Base-by-base conservation (phyloP, 1,140 invertebrate species). In the Drosophila sp. region DNA sequence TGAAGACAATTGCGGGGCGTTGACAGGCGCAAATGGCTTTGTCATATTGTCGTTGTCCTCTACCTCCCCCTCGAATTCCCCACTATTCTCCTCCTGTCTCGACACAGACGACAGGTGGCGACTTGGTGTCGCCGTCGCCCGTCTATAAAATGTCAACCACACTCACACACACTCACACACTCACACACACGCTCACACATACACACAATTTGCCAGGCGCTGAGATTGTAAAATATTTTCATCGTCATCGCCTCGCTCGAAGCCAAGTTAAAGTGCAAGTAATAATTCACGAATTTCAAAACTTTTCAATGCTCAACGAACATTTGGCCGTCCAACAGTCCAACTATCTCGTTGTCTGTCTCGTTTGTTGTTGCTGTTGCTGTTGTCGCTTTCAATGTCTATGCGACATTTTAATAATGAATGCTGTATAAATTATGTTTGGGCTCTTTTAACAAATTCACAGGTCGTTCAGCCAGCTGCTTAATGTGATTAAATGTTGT, bases 401-500 rank as follows among this genome's bases (percentile, higher is more conserved):
- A 64, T 46, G 71, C 78, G 82, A 87, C 82, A 87, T 83, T 83
- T 84, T 89, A 77, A 83, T 89, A 83, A 74, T 74, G 72, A 70
- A 77, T 74, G 70, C 71, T 76, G 83, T 73, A 89, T 87, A 87
- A 87, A 89, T 89, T 89, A 87, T 87, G 83, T 36, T 67, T 46
- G 62, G 38, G 51, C 50, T 56, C 29, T 72, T 50, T 80, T 64
- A 73, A 69, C 53, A 61, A 61, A 62, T 64, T 76, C 63, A 75
- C 76, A 53, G 82, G 69, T 78, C 75, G 79, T 83, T 80, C 78
- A 40, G 73, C 34, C 65, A 69, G 78, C 83, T 78, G 82, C 71
- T 70, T 89, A 83, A 87, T 77, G 83, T 83, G 83, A 87, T 87
- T 87, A 87, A 87, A 87, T 89, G 83, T 87, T 87, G 83, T 83